phyloP scores from a whole-genome alignment of 2,797 vertebrate species.

The Myotis findleyi region DNA sequence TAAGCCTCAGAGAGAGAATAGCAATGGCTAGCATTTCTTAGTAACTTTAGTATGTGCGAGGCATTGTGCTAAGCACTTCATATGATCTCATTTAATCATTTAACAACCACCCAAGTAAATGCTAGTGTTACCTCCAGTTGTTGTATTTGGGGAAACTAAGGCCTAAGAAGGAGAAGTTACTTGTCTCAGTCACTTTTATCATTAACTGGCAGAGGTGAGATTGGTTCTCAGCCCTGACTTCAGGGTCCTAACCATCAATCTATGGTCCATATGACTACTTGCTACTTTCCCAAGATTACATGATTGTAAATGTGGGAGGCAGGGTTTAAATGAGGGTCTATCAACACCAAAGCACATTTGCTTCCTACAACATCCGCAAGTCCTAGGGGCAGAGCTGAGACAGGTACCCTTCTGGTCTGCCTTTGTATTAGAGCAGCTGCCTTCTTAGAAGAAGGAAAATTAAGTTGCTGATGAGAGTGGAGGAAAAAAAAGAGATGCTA shows the following conservation, averaged over 20 bases:
- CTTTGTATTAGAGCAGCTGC: neutral
- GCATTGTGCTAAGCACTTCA: neutral
- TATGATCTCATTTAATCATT: neutral
- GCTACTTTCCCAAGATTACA: neutral
- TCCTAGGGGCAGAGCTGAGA: neutral
- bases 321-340: neutral
- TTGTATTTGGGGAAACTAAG: constrained; percentile 1
- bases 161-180: neutral
- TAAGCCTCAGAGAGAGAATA: neutral
- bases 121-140: neutral
- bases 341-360: neutral
- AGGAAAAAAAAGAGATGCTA: neutral
- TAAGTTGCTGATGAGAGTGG: constrained; percentile 54
- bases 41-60: neutral
- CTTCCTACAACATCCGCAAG: neutral
- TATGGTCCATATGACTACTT: neutral
- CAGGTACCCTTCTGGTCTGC: neutral
- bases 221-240: neutral
- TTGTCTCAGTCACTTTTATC: neutral
- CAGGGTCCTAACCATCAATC: neutral
- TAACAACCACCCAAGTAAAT: neutral
- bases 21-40: neutral
- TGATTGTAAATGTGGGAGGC: neutral
- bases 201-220: neutral
- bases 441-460: constrained; percentile 37